Conservation (phyloP, 2,113 vertebrate genomes). For the Erpornis zantholeuca region DNA sequence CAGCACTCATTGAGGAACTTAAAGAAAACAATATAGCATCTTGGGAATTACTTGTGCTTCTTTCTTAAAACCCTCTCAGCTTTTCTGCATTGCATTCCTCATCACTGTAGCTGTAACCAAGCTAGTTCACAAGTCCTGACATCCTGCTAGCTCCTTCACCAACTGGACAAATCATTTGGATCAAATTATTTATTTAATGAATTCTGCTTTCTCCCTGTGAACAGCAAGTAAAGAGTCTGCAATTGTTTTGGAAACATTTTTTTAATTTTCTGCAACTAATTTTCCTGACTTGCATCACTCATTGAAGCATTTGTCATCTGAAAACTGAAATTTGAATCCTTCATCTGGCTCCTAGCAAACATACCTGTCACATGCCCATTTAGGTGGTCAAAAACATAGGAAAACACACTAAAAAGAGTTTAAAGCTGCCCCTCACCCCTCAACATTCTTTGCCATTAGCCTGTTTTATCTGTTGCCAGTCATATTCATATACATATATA, state of each 20-base stretch:
- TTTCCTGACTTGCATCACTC: constrained; percentile 10
- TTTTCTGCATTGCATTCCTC: neutral
- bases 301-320: constrained; percentile 1
- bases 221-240: neutral
- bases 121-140: neutral
- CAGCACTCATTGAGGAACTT: neutral
- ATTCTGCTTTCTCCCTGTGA: neutral
- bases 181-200: constrained; percentile 8
- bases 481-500: neutral
- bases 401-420: neutral
- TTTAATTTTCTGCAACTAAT: constrained; percentile 33
- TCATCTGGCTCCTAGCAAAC: neutral
- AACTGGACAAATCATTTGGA: constrained; percentile 27
- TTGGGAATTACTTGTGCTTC: neutral
- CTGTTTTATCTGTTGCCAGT: neutral
- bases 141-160: constrained; percentile 23
- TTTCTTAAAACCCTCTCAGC: neutral
- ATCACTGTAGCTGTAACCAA: neutral
- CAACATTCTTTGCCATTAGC: neutral
- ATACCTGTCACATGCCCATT: neutral
- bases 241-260: neutral
- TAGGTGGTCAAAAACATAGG: neutral
- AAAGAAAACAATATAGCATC: neutral
- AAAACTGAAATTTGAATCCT: neutral
- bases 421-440: neutral